Evolutionary conservation across 2,113 vertebrate species (phyloP).

Genomic region (Hydropotes inermis): DNA sequence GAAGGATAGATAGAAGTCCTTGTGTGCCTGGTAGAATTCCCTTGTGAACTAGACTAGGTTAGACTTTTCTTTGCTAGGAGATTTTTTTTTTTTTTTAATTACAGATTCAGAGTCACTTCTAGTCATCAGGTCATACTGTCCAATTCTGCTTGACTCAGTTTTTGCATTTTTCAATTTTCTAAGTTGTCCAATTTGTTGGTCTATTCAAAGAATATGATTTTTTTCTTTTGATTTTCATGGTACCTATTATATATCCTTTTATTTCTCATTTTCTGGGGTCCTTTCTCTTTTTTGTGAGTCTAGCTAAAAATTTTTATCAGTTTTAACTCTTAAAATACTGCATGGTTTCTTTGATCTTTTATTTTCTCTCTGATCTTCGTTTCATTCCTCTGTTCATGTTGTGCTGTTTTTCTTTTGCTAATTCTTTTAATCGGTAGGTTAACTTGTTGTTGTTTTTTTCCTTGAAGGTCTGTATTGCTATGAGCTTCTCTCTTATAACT

Average conservation of each 20-base stretch:
- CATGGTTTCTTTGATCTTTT: background rate
- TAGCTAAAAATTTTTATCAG: background rate
- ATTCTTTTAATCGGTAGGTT: background rate
- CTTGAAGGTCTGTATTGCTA: background rate
- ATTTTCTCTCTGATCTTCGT: background rate
- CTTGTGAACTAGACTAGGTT: background rate
- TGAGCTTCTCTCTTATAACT: background rate
- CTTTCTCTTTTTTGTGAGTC: background rate
- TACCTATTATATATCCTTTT: background rate
- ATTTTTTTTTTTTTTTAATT: background rate
- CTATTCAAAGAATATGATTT: background rate
- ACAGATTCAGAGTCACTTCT: background rate
- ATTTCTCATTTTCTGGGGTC: background rate
- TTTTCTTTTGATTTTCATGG: background rate
- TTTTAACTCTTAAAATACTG: background rate
- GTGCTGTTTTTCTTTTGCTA: background rate
- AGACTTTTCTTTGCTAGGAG: background rate
- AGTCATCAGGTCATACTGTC: background rate
- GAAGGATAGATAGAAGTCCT: background rate
- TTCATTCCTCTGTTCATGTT: background rate
- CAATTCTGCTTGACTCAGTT: background rate
- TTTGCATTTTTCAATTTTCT: background rate
- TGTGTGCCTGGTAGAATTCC: background rate
- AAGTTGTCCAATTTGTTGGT: background rate
- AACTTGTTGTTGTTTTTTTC: background rate